Evolutionary conservation across 1,140 invertebrate species (phyloP).

Genomic region (Diuraphis noxia): DNA sequence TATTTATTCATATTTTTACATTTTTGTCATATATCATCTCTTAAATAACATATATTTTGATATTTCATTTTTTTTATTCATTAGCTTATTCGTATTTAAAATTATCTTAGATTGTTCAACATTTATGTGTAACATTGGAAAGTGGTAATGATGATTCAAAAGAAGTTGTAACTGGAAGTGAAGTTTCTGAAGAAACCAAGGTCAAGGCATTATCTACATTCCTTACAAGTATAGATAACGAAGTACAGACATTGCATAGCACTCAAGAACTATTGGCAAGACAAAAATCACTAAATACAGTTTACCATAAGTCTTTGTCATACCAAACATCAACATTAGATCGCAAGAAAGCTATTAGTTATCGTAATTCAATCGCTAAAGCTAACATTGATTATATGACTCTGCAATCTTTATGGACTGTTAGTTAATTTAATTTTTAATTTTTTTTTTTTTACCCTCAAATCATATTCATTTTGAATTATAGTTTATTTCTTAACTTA

Average conservation of each 20-base stretch:
- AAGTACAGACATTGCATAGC: slow-evolving; percentile 22
- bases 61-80: neutral
- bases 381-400: slow-evolving; percentile 54
- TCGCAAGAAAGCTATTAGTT: slow-evolving; percentile 52
- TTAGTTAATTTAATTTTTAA: slow-evolving; percentile 25
- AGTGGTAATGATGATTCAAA: slow-evolving; percentile 60
- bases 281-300: slow-evolving; percentile 30
- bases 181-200: slow-evolving; percentile 54
- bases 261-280: slow-evolving; percentile 41
- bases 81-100: neutral
- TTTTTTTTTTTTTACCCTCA: neutral
- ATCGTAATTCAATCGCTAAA: slow-evolving; percentile 52
- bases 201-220: slow-evolving; percentile 37
- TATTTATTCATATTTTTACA: slow-evolving; percentile 1
- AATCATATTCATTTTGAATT: neutral
- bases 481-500: neutral
- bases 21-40: neutral
- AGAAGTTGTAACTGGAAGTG: slow-evolving; percentile 54
- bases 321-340: slow-evolving; percentile 5
- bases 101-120: slow-evolving; percentile 63
- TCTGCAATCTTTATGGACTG: slow-evolving; percentile 51
- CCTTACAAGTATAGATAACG: slow-evolving; percentile 19
- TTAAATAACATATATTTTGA: neutral
- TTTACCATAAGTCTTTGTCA: slow-evolving; percentile 33
- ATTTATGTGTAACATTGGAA: slow-evolving; percentile 63